Evolutionary conservation across 2,797 vertebrate genomes (phyloP).

Genomic region (Enteromius trimaculatus): DNA sequence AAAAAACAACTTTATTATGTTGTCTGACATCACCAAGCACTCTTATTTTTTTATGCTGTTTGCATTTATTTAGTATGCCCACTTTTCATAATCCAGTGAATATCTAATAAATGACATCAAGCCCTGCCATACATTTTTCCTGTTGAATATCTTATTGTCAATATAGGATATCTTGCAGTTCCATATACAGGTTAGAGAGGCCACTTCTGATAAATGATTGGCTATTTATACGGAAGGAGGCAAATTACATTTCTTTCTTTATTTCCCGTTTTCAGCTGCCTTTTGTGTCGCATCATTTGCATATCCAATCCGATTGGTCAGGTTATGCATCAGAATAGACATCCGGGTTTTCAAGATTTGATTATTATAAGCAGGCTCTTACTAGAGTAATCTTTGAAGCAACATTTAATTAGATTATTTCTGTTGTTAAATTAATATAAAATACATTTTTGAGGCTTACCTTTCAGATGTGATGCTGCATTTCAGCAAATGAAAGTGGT

Average conservation of each 20-base stretch:
- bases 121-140: background rate
- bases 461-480: background rate
- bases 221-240: background rate
- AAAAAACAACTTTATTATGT: background rate
- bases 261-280: background rate
- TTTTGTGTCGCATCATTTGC: slow-evolving; percentile 12
- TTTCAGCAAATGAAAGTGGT: background rate
- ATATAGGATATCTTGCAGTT: background rate
- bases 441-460: background rate
- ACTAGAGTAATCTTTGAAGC: background rate
- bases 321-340: background rate
- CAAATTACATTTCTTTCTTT: background rate
- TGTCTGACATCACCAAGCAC: slow-evolving; percentile 9
- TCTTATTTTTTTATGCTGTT: background rate
- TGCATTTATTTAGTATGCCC: too few relatives aligned
- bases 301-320: slow-evolving; percentile 14
- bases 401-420: background rate
- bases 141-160: background rate
- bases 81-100: slow-evolving; percentile 14
- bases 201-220: slow-evolving; percentile 19
- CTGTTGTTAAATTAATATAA: background rate
- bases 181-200: background rate
- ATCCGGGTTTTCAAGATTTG: background rate
- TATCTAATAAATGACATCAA: slow-evolving; percentile 19
- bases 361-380: background rate